Evolutionary conservation across 2,888 invertebrate species (phyloP), one percentile per base, ranked within the genome.

Genomic region (Bugula neritina): DNA sequence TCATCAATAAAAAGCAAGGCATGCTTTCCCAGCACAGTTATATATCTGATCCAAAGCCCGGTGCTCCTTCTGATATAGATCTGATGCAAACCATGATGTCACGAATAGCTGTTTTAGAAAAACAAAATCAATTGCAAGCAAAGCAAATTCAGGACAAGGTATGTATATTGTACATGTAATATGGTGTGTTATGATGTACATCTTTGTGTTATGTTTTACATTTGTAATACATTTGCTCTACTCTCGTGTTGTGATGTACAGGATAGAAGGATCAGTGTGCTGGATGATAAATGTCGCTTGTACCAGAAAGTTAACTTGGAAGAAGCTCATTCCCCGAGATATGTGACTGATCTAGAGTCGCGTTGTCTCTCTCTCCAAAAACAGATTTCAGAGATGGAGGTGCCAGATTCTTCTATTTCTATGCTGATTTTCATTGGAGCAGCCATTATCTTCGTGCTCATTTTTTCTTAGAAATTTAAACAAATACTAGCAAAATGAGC

Each of bases 331-430:
- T 69, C 71, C 17, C 72, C 74, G 10, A 73, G 74, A 1, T 72
- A 73, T 35, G 71, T 75, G 5, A 70, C 73, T 25, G 80, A 81
- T 35, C 73, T 82, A 34, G 81, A 83, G 74, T 78, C 79, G 71
- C 80, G 81, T 73, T 82, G 82, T 75, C 76, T 80, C 54, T 75
- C 77, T 1, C 74, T 82, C 23, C 82, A 83, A 72, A 78, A 80
- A 57, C 80, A 83, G 73, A 77, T 82, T 5, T 80, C 81, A 71
- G 81, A 83, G 54, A 83, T 83, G 83, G 83, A 83, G 79, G 81
- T 80, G n/a, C n/a, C n/a, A n/a, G n/a, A n/a, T n/a, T n/a, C n/a
- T n/a, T n/a, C n/a, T n/a, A n/a, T n/a, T n/a, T n/a, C n/a, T n/a
- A n/a, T n/a, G n/a, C n/a, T n/a, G n/a, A n/a, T n/a, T n/a, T n/a